A percentile compares a stretch with the other conserved stretches of the same genome.
phyloP scores from a whole-genome alignment of 2,113 vertebrate genomes.

The Mesembrinibis cayennensis region DNA sequence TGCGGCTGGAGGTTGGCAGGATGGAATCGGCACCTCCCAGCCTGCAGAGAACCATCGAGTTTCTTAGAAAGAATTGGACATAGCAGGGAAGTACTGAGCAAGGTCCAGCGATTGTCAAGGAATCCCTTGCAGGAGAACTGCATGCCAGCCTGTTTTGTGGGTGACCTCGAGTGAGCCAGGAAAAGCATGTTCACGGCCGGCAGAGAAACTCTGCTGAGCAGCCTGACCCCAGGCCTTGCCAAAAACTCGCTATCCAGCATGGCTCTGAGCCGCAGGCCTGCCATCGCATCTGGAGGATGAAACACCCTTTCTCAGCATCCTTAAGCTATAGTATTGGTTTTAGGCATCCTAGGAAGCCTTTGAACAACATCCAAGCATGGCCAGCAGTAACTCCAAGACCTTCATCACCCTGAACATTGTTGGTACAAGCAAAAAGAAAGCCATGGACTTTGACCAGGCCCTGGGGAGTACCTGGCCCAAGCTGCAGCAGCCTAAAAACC shows the following conservation, averaged over 20 bases:
- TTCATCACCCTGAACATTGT: neutral
- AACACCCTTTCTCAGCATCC: neutral
- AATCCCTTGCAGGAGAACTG: neutral
- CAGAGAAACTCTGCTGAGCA: neutral
- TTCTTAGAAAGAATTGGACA: conserved; percentile 23
- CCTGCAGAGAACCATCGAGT: neutral
- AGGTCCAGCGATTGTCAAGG: neutral
- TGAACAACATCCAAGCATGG: fast-evolving
- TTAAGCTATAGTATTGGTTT: fast-evolving
- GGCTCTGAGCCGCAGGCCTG: neutral
- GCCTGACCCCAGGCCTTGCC: neutral
- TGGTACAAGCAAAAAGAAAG: fast-evolving
- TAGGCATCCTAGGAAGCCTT: neutral
- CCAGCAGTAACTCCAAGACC: neutral
- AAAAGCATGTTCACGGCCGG: neutral
- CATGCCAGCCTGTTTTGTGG: neutral
- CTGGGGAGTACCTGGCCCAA: neutral
- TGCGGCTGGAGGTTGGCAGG: neutral
- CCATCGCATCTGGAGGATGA: neutral
- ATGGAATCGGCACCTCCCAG: neutral
- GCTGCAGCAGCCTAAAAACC: neutral
- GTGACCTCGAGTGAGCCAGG: neutral
- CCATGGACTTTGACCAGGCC: neutral
- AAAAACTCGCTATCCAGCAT: neutral
- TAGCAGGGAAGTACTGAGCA: neutral